These are phyloP conservation scores for Sesia apiformis DNA, from an alignment of 2,888 invertebrate genomes.

Conservation along the genomic window DNA sequence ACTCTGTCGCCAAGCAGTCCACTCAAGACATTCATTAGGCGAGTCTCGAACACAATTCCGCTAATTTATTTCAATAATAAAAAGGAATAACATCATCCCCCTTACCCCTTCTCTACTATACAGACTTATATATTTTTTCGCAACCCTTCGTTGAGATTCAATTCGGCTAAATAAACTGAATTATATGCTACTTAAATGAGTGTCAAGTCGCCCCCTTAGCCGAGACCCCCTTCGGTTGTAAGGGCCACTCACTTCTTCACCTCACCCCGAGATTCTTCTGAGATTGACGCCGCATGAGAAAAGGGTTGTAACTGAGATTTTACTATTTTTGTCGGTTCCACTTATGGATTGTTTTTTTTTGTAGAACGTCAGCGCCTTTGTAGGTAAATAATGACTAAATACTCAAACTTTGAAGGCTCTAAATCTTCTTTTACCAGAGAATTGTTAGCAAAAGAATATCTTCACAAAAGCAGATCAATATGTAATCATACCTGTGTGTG, in stretches of 20 bases:
- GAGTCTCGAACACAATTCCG: constrained; percentile 46
- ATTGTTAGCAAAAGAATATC: too few relatives aligned
- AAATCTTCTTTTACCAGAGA: too few relatives aligned
- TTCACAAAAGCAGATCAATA: too few relatives aligned
- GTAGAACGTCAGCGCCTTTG: too few relatives aligned
- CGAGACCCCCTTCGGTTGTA: constrained; percentile 22
- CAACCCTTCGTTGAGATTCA: constrained; percentile 48
- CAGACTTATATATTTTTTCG: neutral
- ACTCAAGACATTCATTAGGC: constrained; percentile 57
- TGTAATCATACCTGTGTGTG: too few relatives aligned
- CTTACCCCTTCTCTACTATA: constrained; percentile 5
- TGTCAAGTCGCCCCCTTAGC: constrained; percentile 59
- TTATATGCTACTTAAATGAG: constrained; percentile 82
- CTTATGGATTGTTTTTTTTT: too few relatives aligned
- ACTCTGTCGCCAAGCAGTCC: constrained; percentile 31
- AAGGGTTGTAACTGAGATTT: constrained; percentile 21
- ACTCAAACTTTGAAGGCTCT: too few relatives aligned
- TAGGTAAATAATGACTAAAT: too few relatives aligned
- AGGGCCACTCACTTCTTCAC: constrained; percentile 51
- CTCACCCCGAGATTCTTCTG: constrained; percentile 56
- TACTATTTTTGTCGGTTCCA: neutral
- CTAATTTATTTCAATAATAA: constrained; percentile 68
- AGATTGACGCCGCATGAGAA: constrained; percentile 25
- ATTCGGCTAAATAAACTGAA: constrained; percentile 77
- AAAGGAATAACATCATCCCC: constrained; percentile 33